Conservation (phyloP, 1,140 invertebrate species). For the Drosophila triauraria region DNA sequence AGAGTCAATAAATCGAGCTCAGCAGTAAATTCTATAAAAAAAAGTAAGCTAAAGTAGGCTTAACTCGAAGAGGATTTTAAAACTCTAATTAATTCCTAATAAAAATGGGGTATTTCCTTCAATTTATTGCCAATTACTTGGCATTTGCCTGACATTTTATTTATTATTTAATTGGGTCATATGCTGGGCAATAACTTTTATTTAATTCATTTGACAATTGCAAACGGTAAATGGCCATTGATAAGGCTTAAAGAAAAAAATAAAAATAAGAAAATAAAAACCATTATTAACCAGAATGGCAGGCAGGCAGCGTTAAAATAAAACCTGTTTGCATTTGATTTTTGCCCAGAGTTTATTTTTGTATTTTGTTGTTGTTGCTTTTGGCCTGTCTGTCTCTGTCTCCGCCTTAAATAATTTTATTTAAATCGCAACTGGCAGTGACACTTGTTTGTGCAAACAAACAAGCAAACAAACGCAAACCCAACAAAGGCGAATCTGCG, state of each 20-base stretch:
- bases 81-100: no score
- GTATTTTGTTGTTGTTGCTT: constrained; percentile 15
- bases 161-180: constrained; percentile 63
- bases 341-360: constrained; percentile 53
- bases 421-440: constrained; percentile 73
- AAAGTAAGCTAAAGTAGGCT: constrained; percentile 12
- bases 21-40: constrained; percentile 16
- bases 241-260: constrained; percentile 14
- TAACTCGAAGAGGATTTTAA: neutral
- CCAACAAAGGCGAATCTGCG: constrained; percentile 41
- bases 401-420: constrained; percentile 67
- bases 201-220: constrained; percentile 57
- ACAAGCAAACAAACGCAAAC: constrained; percentile 55
- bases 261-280: constrained; percentile 7
- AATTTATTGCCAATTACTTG: neutral
- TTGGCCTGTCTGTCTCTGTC: constrained; percentile 38
- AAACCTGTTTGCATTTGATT: constrained; percentile 76
- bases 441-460: constrained; percentile 73
- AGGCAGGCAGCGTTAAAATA: constrained; percentile 6
- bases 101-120: neutral
- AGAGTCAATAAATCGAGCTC: constrained; percentile 9
- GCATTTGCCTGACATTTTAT: constrained; percentile 4
- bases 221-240: constrained; percentile 43
- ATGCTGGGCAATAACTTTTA: constrained; percentile 35
- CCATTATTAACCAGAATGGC: constrained; percentile 46